A percentile compares a stretch with the other conserved stretches of the same genome.
Evolutionary conservation across 2,888 invertebrate species (phyloP).

Genomic region (Masnerella sp.): DNA sequence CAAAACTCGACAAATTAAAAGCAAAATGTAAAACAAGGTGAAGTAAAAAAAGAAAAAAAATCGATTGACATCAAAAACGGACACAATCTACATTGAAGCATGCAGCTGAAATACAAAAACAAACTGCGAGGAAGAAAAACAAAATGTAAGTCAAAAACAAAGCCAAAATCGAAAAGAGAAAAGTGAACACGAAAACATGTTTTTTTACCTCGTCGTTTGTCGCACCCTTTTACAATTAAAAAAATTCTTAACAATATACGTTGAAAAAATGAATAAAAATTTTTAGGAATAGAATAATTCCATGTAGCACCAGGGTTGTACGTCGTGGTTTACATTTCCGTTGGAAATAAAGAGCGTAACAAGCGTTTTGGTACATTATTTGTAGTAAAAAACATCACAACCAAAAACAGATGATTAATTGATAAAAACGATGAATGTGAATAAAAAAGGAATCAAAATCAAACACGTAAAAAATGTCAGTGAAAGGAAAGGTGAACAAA

Average conservation of each 20-base stretch:
- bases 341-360: constrained; percentile 67
- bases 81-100: constrained; percentile 57
- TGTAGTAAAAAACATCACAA: constrained; percentile 19
- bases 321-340: constrained; percentile 70
- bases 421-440: constrained; percentile 41
- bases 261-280: constrained; percentile 35
- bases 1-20: no score
- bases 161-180: constrained; percentile 38
- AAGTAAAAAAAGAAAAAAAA: constrained; percentile 17
- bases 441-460: constrained; percentile 27
- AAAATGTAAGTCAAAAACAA: constrained; percentile 59
- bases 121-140: constrained; percentile 64
- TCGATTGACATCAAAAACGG: constrained; percentile 45
- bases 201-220: constrained; percentile 59
- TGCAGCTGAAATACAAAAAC: constrained; percentile 56
- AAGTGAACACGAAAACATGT: constrained; percentile 41
- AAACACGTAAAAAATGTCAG: constrained; percentile 22
- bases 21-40: background rate
- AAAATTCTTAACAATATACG: constrained; percentile 26
- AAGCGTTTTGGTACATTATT: constrained; percentile 49
- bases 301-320: constrained; percentile 76
- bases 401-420: constrained; percentile 55
- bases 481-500: constrained; percentile 37
- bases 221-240: constrained; percentile 50
- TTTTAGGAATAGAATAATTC: constrained; percentile 75